Evolutionary conservation across 1,140 invertebrate genomes (phyloP).

Genomic region (Musca domestica): DNA sequence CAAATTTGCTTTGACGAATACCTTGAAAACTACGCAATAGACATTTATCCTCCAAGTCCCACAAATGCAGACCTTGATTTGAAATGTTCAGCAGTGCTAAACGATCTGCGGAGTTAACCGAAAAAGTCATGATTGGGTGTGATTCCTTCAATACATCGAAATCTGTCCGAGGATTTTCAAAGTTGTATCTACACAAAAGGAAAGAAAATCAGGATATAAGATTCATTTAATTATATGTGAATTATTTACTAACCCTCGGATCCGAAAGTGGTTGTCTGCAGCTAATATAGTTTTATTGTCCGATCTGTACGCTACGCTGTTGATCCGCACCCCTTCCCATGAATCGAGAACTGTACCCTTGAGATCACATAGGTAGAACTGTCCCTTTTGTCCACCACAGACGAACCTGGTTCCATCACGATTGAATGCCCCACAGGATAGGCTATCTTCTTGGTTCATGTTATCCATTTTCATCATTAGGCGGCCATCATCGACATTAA

Average conservation of each 20-base stretch:
- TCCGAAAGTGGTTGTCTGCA: constrained; percentile 95
- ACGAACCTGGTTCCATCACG: constrained; percentile 88
- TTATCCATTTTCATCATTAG: constrained; percentile 56
- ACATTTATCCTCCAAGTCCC: constrained; percentile 89
- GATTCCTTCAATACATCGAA: constrained; percentile 72
- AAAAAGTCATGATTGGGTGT: constrained; percentile 96
- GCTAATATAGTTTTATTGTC: constrained; percentile 93
- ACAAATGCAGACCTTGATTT: constrained; percentile 95
- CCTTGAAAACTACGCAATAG: constrained; percentile 93
- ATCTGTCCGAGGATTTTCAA: constrained; percentile 47
- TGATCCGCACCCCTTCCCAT: constrained; percentile 97
- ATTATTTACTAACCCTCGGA: constrained; percentile 68
- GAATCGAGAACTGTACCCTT: constrained; percentile 87
- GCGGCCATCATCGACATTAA: constrained; percentile 78
- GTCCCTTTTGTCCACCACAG: constrained; percentile 88
- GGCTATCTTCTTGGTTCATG: constrained; percentile 87
- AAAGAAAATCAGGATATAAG: neutral
- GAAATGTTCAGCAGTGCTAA: constrained; percentile 90
- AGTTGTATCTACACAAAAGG: constrained; percentile 39
- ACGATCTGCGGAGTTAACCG: constrained; percentile 83
- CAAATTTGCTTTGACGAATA: constrained; percentile 93
- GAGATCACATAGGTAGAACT: constrained; percentile 92
- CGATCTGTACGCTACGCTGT: constrained; percentile 81
- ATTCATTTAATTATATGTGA: neutral
- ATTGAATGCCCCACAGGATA: constrained; percentile 94